A percentile compares a stretch with the other conserved stretches of the same genome.
Evolutionary conservation across 2,888 invertebrate genomes (phyloP).

Genomic region (Ctenicera cuprea): DNA sequence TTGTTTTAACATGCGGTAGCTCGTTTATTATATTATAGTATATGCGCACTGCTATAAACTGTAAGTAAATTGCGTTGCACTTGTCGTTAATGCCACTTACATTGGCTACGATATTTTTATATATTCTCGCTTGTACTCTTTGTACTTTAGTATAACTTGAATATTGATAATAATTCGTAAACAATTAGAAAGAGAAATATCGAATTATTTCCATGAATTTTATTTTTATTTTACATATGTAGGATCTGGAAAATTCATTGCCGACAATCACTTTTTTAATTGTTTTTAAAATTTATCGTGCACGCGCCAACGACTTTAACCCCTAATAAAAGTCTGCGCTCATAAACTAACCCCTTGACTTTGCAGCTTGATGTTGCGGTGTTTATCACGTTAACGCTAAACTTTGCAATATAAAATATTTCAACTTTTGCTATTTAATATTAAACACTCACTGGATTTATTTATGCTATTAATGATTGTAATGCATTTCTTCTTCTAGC

Average conservation of each 20-base stretch:
- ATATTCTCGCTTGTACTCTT: no score
- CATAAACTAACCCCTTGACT: constrained; percentile 41
- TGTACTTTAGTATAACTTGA: no score
- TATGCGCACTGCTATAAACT: no score
- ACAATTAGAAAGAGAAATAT: neutral
- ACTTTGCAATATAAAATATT: neutral
- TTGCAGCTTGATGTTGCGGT: constrained; percentile 33
- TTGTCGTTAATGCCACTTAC: no score
- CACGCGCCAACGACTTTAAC: constrained; percentile 29
- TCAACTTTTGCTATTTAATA: no score
- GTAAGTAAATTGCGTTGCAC: no score
- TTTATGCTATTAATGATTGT: no score
- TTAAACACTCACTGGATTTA: no score
- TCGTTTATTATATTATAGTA: no score
- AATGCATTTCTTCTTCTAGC: no score
- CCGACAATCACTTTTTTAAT: constrained; percentile 35
- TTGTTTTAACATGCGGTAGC: neutral
- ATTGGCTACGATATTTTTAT: no score
- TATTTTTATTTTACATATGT: constrained; percentile 4
- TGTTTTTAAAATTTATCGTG: constrained; percentile 42
- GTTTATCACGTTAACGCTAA: constrained; percentile 36
- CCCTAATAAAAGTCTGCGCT: constrained; percentile 39
- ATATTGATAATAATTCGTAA: neutral
- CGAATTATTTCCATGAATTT: neutral
- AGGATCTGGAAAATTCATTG: neutral